Conservation (phyloP, 2,888 invertebrate genomes). For the Lithophane ornitopus region DNA sequence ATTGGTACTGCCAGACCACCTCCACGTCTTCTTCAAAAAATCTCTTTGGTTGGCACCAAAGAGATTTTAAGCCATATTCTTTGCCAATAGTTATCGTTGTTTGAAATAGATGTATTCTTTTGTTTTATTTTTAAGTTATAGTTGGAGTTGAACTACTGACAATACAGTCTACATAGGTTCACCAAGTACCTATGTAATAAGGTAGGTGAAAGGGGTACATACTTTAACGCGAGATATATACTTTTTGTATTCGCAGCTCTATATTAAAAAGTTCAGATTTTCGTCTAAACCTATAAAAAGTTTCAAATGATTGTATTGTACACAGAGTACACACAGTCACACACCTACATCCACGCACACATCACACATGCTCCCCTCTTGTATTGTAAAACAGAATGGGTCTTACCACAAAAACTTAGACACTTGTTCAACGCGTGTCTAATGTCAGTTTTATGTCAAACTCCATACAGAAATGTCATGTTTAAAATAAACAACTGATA, state of each 20-base stretch:
- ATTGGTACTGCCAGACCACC: too few species aligned
- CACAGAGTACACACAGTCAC: neutral
- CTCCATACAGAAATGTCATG: too few species aligned
- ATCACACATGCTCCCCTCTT: neutral
- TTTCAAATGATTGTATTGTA: neutral
- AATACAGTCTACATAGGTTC: neutral
- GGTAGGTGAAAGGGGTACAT: neutral
- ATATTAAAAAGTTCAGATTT: neutral
- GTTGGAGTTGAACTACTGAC: slow-evolving; percentile 3
- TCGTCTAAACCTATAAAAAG: neutral
- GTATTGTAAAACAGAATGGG: neutral
- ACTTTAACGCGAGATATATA: neutral
- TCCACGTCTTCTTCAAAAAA: too few species aligned
- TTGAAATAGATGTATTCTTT: neutral
- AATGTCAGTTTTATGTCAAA: too few species aligned
- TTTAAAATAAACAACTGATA: too few species aligned
- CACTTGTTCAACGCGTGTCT: too few species aligned
- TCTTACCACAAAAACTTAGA: too few species aligned
- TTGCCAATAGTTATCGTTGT: too few species aligned
- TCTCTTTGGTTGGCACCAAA: too few species aligned
- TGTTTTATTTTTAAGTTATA: neutral
- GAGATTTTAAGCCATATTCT: too few species aligned
- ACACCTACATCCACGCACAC: neutral
- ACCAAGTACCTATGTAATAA: too few species aligned
- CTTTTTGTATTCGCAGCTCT: neutral